Conservation (phyloP, 2,888 invertebrate genomes). For the Ganaspis brasiliensis region DNA sequence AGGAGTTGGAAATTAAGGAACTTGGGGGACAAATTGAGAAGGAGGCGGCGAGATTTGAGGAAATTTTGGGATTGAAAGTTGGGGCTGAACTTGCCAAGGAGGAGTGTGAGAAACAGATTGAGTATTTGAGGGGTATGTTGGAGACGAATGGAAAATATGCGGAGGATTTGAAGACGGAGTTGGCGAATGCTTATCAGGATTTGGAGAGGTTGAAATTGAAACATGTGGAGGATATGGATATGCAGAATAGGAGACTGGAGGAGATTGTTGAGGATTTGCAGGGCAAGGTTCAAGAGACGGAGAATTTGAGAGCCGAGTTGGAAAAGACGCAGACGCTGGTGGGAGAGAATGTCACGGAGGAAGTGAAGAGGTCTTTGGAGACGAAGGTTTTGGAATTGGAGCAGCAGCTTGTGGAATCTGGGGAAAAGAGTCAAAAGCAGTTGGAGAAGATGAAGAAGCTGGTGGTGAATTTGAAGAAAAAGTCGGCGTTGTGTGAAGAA, state of each 20-base stretch:
- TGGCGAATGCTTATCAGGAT: constrained; percentile 81
- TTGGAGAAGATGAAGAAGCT: constrained; percentile 90
- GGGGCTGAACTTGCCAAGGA: constrained; percentile 67
- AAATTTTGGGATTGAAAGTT: constrained; percentile 68
- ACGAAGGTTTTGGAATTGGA: constrained; percentile 78
- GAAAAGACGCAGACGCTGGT: constrained; percentile 78
- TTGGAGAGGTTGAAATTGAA: constrained; percentile 79
- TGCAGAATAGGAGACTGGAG: constrained; percentile 76
- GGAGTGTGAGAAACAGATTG: constrained; percentile 61
- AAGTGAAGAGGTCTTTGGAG: constrained; percentile 74
- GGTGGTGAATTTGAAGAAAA: constrained; percentile 89
- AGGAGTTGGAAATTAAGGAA: constrained; percentile 56
- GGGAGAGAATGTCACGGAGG: constrained; percentile 71
- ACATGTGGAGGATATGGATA: constrained; percentile 79
- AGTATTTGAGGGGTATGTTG: constrained; percentile 63
- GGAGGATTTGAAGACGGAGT: constrained; percentile 68
- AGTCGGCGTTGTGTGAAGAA: constrained; percentile 85
- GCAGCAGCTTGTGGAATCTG: constrained; percentile 80
- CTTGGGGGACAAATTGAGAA: constrained; percentile 79
- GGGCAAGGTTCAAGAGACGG: constrained; percentile 80
- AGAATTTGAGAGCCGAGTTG: constrained; percentile 75
- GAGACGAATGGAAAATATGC: constrained; percentile 65
- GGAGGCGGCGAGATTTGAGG: constrained; percentile 74
- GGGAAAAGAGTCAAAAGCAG: constrained; percentile 86
- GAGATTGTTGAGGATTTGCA: constrained; percentile 80